Conservation (phyloP, 30 jellyfish, hydroid and myxozoan species). For the Aurelia aurita region DNA sequence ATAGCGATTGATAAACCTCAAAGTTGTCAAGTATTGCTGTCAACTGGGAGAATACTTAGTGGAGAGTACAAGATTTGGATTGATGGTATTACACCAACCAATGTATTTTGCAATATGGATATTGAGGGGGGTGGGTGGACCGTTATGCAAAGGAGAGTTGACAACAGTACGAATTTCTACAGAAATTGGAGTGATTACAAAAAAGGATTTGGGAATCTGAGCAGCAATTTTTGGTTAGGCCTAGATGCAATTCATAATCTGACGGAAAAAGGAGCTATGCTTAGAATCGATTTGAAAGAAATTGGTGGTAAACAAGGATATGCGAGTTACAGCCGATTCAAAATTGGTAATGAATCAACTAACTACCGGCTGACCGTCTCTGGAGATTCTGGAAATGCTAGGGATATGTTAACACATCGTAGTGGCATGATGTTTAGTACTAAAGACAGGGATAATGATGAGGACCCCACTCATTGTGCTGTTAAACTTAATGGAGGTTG, state of each 20-base stretch:
- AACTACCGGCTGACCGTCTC: not conserved
- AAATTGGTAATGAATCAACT: not conserved
- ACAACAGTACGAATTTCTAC: not conserved
- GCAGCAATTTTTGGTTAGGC: constrained; percentile 25
- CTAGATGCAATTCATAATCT: constrained; percentile 7
- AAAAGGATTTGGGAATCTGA: constrained; percentile 22
- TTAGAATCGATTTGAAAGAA: not conserved
- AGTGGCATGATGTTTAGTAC: constrained; percentile 10
- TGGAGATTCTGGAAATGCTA: not conserved
- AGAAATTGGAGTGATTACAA: constrained; percentile 19
- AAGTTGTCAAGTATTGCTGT: no score
- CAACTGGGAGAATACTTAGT: no score
- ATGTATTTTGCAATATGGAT: constrained; percentile 10
- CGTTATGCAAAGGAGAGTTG: constrained; percentile 23
- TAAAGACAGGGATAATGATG: not conserved
- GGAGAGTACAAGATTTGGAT: no score
- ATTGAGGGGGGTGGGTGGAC: constrained; percentile 32
- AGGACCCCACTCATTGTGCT: no score
- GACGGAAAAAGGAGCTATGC: not conserved
- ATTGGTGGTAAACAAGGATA: not conserved
- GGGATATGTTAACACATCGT: constrained; percentile 4
- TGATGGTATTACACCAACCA: no score
- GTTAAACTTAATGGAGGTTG: no score
- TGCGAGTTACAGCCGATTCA: not conserved
- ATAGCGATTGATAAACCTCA: no score